phyloP scores from a whole-genome alignment of 2,888 invertebrate genomes.

The Malthinus flaveolus region DNA sequence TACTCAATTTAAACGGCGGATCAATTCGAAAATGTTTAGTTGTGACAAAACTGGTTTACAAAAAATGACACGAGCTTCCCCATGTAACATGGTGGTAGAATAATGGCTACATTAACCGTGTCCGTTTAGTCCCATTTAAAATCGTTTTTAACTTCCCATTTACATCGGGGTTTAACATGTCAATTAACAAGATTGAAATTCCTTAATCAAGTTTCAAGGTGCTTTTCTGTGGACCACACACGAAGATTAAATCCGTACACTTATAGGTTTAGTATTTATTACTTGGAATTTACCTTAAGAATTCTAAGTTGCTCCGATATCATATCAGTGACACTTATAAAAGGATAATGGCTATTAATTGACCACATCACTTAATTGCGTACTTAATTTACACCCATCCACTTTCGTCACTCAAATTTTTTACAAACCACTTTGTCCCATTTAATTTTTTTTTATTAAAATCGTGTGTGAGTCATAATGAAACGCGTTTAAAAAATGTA shows the following conservation, averaged over 20 bases:
- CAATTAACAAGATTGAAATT: conserved; percentile 49
- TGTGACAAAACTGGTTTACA: conserved; percentile 43
- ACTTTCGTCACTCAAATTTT: conserved; percentile 22
- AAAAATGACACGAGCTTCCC: conserved; percentile 43
- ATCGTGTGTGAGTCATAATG: conserved; percentile 6
- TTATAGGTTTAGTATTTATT: conserved; percentile 28
- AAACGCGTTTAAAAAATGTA: conserved; percentile 24
- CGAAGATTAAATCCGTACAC: conserved; percentile 22
- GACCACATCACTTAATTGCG: conserved; percentile 34
- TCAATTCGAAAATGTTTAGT: too few species aligned
- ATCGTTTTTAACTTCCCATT: conserved; percentile 38
- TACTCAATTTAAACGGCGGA: too few species aligned
- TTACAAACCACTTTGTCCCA: conserved; percentile 19
- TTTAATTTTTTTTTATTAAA: conserved; percentile 15
- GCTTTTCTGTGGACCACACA: conserved; percentile 40
- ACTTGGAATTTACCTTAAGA: conserved; percentile 34
- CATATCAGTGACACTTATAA: conserved; percentile 33
- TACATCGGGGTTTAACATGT: conserved; percentile 47
- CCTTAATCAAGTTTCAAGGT: conserved; percentile 36
- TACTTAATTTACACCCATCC: conserved; percentile 19
- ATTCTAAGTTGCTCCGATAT: conserved; percentile 27
- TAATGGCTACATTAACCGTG: conserved; percentile 47
- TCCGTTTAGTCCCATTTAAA: conserved; percentile 46
- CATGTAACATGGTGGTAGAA: conserved; percentile 35
- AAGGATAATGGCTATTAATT: conserved; percentile 31